A percentile compares a stretch with the other conserved stretches of the same genome.
Conservation (phyloP, 2,888 invertebrate genomes). For the Epirrhoe tristata region DNA sequence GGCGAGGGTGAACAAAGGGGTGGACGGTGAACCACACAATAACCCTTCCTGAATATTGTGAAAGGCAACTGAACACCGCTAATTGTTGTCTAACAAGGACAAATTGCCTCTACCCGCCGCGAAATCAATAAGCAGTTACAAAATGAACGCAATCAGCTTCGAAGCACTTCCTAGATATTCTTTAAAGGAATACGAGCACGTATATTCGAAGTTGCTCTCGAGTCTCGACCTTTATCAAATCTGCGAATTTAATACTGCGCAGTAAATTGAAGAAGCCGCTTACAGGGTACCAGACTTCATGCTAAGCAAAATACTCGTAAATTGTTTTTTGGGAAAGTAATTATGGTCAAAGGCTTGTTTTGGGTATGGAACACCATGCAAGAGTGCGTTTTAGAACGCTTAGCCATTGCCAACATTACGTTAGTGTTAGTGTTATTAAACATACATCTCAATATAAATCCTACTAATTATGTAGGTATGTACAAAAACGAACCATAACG, state of each 20-base stretch:
- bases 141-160: constrained; percentile 2
- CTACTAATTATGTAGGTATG: too few relatives aligned
- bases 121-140: constrained; percentile 26
- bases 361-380: not conserved
- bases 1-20: constrained; percentile 62
- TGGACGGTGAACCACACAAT: constrained; percentile 59
- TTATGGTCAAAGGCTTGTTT: constrained; percentile 5
- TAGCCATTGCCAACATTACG: too few relatives aligned
- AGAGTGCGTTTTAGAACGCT: not conserved
- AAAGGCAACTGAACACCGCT: constrained; percentile 58
- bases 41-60: constrained; percentile 69
- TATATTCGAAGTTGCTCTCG: constrained; percentile 19
- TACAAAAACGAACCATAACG: constrained; percentile 1
- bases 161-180: constrained; percentile 17
- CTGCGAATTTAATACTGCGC: constrained; percentile 33
- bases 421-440: not conserved
- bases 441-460: not conserved
- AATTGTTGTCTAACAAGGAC: constrained; percentile 57
- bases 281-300: constrained; percentile 12
- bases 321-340: constrained; percentile 29
- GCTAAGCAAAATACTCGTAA: constrained; percentile 29
- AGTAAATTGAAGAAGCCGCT: constrained; percentile 33
- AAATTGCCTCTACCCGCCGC: constrained; percentile 40
- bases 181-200: constrained; percentile 24
- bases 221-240: constrained; percentile 27